Base-by-base conservation (phyloP, 2,888 invertebrate genomes). In the Zelleria hepariella region DNA sequence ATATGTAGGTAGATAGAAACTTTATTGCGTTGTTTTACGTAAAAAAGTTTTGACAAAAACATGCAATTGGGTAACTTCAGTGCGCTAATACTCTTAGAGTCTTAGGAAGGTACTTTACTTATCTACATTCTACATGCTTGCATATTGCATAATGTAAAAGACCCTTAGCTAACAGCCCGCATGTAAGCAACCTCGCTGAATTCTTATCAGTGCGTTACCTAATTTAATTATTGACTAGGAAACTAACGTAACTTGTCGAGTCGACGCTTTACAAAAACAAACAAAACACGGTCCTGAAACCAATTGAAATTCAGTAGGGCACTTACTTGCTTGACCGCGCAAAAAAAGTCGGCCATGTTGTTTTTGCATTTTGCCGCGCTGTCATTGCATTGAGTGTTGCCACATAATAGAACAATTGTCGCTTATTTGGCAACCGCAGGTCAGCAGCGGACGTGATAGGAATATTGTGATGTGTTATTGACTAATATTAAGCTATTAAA, bases 361-460 rank as follows among this genome's bases (percentile, higher is more conserved):
- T 25, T 61, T 62, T 32, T 60, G 59, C 57, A 61, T 61, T 61
- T 63, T 60, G 59, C 60, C 64, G 60, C 64, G 54, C 32, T 55
- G 32, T 55, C 47, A 20, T 51, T 51, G 49, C 62, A 60, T 64
- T 54, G 57, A 61, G 66, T 74, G 62, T 64, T 76, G 68, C 70
- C 63, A 67, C 70, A 71, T 63, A 65, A 58, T 4, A 62, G 63
- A 71, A 74, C 74, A 73, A 76, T 75, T 65, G 71, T 59, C 58
- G 61, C 65, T 64, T 64, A 62, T 77, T 72, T 71, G 64, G 73
- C 69, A 75, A 74, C 64, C 58, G 56, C 66, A 62, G 74, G 69
- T 68, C 71, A 70, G 65, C 65, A 53, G 48, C 59, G 57, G n/a
- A 69, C 77, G 77, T 78, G 78, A 73, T 67, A 62, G 56, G 57